These are phyloP conservation scores for Salticus scenicus DNA, from an alignment of 2,888 invertebrate species.

Conservation along the genomic window DNA sequence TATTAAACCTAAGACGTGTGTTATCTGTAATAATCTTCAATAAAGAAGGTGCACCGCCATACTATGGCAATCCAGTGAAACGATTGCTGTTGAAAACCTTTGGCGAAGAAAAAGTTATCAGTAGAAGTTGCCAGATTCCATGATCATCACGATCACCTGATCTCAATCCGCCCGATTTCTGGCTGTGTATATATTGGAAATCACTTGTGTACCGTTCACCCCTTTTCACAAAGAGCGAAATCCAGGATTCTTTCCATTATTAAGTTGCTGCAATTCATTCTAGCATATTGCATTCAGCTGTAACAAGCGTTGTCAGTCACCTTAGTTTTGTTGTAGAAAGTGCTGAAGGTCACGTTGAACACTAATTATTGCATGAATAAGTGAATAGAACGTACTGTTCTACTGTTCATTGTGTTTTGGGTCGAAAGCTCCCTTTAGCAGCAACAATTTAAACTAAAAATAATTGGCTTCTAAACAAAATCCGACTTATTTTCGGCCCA, in stretches of 20 bases:
- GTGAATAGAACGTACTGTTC: neutral
- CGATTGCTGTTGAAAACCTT: neutral
- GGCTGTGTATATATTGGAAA: neutral
- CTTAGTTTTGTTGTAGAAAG: neutral
- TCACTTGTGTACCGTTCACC: neutral
- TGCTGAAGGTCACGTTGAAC: slow-evolving; percentile 2
- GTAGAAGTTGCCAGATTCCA: neutral
- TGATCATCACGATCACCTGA: neutral
- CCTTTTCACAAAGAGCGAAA: neutral
- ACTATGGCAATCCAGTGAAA: neutral
- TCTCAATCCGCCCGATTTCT: neutral
- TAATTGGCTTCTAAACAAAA: neutral
- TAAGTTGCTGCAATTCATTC: neutral
- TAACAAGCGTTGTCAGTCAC: neutral
- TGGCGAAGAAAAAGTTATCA: neutral
- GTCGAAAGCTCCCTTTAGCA: neutral
- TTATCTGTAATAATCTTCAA: neutral
- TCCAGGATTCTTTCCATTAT: neutral
- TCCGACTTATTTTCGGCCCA: neutral
- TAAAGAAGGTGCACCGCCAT: too few species aligned
- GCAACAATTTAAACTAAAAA: neutral
- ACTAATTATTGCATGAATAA: neutral
- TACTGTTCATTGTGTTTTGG: neutral
- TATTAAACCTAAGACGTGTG: neutral
- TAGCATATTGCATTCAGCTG: neutral